Conservation (phyloP, 2,113 vertebrate genomes). For the Brevimyrus niger region DNA sequence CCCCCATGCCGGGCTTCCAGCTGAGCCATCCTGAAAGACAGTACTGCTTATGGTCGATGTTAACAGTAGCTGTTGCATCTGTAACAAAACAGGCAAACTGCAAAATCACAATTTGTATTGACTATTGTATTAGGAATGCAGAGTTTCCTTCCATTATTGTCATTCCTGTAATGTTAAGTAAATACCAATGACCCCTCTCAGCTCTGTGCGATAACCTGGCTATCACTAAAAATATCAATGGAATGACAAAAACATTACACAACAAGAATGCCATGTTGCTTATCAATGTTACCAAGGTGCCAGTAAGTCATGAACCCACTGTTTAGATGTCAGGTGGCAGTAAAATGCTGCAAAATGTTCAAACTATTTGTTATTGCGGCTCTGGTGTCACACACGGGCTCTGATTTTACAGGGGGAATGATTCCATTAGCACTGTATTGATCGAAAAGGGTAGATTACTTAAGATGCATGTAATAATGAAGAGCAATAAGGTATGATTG, state of each 20-base stretch:
- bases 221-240: neutral
- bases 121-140: neutral
- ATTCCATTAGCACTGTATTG: too few species aligned
- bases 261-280: neutral
- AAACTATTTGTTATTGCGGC: neutral
- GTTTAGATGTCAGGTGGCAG: neutral
- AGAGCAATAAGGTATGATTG: neutral
- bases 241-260: neutral
- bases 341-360: neutral
- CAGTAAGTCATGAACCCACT: too few species aligned
- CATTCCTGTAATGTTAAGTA: neutral
- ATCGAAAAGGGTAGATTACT: neutral
- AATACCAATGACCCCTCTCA: neutral
- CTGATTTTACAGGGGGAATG: neutral
- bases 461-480: neutral
- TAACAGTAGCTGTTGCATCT: neutral
- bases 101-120: neutral
- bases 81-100: neutral
- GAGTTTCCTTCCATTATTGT: neutral
- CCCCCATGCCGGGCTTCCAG: neutral
- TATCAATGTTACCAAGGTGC: neutral
- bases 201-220: too few species aligned
- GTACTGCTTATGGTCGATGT: neutral
- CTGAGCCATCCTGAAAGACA: neutral
- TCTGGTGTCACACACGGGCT: neutral